Base-by-base conservation (phyloP, 2,113 vertebrate species). In the Epinephelus cyanopodus region DNA sequence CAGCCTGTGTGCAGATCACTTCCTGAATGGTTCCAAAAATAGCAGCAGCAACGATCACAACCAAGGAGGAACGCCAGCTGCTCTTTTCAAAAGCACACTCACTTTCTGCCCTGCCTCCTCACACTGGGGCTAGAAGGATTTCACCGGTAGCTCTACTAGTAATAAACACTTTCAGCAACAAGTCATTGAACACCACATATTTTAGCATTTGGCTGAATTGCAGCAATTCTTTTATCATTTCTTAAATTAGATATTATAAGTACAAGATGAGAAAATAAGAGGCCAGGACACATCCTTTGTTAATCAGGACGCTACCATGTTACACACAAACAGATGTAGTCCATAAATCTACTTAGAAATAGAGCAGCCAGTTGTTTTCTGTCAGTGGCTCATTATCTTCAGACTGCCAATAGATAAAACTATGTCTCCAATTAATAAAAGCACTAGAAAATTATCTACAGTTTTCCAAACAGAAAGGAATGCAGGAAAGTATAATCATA, bases 21-120 rank as follows among this genome's bases (percentile, higher is more conserved):
- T 95, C 91, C 94, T 95, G 92, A 90, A 92, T 88, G 64, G 64
- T 68, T 91, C 94, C 86, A 69, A 90, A 94, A 96, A 94, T 94
- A 95, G 91, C 77, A 82, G 77, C 86, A 91, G 83, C 92, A 93
- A 92, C 85, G 86, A 93, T 90, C 92, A 83, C 77, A 91, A 91
- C 90, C 86, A 88, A 85, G 91, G 91, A 94, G 94, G 84, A 86
- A 62, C 54, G 64, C 85, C 92, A 89, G 89, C 92, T 93, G 93
- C 90, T 90, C 86, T 83, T 77, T 90, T 84, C 74, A 91, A 90
- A 93, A 91, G 84, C 79, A 79, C 85, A 17, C 79, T 85, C 77
- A 62, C 92, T 82, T 75, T 87, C 86, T 86, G 56, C 62, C 68
- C 77, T 74, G 93, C 93, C 95, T 75, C 48, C 47, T 63, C 29